phyloP scores from a whole-genome alignment of 2,888 invertebrate genomes.

The Pyrocoelia pectoralis region DNA sequence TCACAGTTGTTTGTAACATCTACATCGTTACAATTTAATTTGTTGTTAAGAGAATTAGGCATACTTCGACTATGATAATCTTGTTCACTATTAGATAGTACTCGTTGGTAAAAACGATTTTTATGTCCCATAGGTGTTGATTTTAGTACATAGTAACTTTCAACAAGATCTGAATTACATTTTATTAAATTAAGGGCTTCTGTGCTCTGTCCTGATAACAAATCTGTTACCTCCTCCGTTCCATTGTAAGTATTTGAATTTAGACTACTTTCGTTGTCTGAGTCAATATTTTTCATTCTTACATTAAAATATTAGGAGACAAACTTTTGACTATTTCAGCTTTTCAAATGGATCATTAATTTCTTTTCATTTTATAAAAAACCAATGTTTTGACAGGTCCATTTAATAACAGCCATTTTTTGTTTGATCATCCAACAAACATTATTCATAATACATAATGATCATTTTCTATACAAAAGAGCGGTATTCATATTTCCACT shows the following conservation, averaged over 20 bases:
- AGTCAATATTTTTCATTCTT: conserved; percentile 43
- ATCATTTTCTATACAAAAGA: no score
- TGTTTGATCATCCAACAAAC: no score
- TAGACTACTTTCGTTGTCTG: conserved; percentile 41
- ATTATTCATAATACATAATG: no score
- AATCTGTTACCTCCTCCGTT: conserved; percentile 41
- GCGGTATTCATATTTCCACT: no score
- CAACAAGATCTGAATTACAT: conserved; percentile 42
- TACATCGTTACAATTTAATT: conserved; percentile 38
- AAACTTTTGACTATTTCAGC: no score
- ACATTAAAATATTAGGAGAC: not conserved
- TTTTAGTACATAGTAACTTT: conserved; percentile 43
- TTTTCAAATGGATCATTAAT: no score
- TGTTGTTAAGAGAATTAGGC: conserved; percentile 56
- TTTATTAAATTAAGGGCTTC: conserved; percentile 41
- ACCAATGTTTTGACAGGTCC: no score
- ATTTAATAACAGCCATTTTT: no score
- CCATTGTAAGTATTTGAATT: conserved; percentile 36
- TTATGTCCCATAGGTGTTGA: conserved; percentile 46
- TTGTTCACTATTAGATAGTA: conserved; percentile 44
- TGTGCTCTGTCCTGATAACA: conserved; percentile 38
- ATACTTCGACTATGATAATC: conserved; percentile 57
- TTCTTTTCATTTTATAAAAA: no score
- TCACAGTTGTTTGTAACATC: conserved; percentile 48
- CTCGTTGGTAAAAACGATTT: conserved; percentile 45